Conservation (phyloP, 2,888 invertebrate genomes). For the Drosophila acutilabella region DNA sequence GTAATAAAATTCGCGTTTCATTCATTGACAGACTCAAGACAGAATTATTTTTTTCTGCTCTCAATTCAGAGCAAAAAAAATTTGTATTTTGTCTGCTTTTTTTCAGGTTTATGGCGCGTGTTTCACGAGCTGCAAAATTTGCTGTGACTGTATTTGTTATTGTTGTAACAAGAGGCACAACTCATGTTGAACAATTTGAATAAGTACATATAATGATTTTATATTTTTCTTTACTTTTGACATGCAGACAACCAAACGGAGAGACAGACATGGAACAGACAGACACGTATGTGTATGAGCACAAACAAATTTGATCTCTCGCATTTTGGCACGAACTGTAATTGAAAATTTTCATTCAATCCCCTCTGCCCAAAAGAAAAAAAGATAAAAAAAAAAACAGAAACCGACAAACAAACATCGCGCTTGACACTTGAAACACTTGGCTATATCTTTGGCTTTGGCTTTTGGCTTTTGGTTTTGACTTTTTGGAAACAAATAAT, state of each 20-base stretch:
- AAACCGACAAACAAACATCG: conserved; percentile 59
- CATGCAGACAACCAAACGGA: conserved; percentile 34
- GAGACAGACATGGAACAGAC: conserved; percentile 25
- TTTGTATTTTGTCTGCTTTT: conserved; percentile 19
- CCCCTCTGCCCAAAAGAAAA: conserved; percentile 18
- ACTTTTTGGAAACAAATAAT: conserved; percentile 6
- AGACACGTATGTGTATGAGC: conserved; percentile 43
- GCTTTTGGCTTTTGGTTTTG: not conserved
- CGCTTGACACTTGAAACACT: conserved; percentile 77
- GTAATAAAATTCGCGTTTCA: conserved; percentile 57
- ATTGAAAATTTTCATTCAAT: conserved; percentile 70
- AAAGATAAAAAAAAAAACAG: conserved; percentile 29
- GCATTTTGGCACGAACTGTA: conserved; percentile 80
- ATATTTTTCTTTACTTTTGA: conserved; percentile 23
- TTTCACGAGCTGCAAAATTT: conserved; percentile 46
- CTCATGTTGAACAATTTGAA: conserved; percentile 74
- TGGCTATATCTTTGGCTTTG: conserved; percentile 56
- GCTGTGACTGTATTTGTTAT: conserved; percentile 33
- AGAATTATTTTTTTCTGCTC: conserved; percentile 36
- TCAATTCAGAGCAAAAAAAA: conserved; percentile 22
- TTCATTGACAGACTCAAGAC: conserved; percentile 67
- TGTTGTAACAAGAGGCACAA: conserved; percentile 70
- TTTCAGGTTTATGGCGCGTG: conserved; percentile 61
- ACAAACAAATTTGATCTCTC: conserved; percentile 71
- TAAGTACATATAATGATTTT: conserved; percentile 55